phyloP scores from a whole-genome alignment of 2,888 invertebrate genomes.

The Lithosia quadra region DNA sequence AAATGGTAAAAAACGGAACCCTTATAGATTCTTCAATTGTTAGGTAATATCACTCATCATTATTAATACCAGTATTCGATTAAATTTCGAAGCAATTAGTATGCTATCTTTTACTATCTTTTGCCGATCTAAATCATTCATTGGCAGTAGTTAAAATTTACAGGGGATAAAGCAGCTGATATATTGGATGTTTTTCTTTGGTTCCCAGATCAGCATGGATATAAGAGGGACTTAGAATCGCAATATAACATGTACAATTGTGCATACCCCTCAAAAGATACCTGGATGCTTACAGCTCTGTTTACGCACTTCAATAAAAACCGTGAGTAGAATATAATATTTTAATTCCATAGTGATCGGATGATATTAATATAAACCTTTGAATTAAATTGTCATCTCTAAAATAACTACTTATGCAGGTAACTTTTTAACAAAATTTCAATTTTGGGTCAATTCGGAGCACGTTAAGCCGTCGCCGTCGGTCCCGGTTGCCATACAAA shows the following conservation, averaged over 20 bases:
- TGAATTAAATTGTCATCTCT: too few relatives aligned
- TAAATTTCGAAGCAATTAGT: too few relatives aligned
- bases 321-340: conserved; percentile 46
- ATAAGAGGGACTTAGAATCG: conserved; percentile 52
- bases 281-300: conserved; percentile 55
- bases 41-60: background rate
- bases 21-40: too few relatives aligned
- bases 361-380: background rate
- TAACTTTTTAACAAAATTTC: too few relatives aligned
- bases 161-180: conserved; percentile 38
- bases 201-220: conserved; percentile 53
- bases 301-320: conserved; percentile 56
- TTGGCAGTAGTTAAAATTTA: conserved; percentile 14
- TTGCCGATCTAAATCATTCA: too few relatives aligned
- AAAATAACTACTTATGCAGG: too few relatives aligned
- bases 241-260: conserved; percentile 55
- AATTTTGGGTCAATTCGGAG: too few relatives aligned
- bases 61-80: too few relatives aligned
- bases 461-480: too few relatives aligned
- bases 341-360: conserved; percentile 30
- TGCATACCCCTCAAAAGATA: conserved; percentile 54
- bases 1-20: too few relatives aligned
- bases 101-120: too few relatives aligned
- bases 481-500: too few relatives aligned
- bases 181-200: conserved; percentile 50